phyloP scores from a whole-genome alignment of 2,797 vertebrate genomes.

The Chloroceryle amazona region DNA sequence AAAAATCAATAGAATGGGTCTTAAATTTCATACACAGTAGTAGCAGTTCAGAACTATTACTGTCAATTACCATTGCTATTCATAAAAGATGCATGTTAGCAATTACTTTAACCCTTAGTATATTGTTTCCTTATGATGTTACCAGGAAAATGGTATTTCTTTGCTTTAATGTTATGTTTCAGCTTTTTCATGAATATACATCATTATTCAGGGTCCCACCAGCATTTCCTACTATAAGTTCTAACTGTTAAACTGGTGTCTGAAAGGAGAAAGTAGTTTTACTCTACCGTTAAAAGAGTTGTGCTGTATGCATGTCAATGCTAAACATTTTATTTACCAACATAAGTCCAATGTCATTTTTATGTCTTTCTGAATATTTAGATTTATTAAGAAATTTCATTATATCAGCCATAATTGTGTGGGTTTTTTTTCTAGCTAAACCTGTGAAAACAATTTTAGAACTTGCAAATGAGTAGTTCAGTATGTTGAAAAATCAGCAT shows the following conservation, averaged over 20 bases:
- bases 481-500: neutral
- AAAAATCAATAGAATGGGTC: neutral
- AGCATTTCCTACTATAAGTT: neutral
- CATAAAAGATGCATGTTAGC: neutral
- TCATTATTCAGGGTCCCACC: neutral
- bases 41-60: neutral
- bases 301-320: neutral
- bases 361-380: neutral
- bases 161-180: neutral
- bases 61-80: neutral
- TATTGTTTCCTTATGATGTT: neutral
- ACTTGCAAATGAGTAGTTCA: neutral
- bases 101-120: neutral
- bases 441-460: neutral
- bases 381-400: neutral
- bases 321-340: neutral
- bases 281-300: neutral
- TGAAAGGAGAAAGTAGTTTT: neutral
- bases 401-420: neutral
- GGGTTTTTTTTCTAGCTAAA: neutral
- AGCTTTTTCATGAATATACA: neutral
- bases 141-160: neutral
- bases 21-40: neutral
- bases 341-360: neutral
- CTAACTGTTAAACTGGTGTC: neutral